A percentile compares a stretch with the other conserved stretches of the same genome.
Evolutionary conservation across 2,888 invertebrate genomes (phyloP).

Genomic region (Drosophila lacicola): DNA sequence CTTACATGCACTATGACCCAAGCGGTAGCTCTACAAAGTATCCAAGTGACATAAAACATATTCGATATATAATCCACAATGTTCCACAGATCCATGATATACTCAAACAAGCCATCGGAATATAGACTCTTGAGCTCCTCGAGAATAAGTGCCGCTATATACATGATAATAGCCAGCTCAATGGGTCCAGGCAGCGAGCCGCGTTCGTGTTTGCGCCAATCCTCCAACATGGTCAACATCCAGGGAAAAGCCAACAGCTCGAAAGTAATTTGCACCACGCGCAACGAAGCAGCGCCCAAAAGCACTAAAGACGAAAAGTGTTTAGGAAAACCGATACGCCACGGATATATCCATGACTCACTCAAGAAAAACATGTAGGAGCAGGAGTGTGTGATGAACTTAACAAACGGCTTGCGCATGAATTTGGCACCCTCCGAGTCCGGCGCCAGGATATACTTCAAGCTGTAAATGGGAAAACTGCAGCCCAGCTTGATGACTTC

Average conservation of each 20-base stretch:
- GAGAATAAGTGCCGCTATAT: conserved; percentile 97
- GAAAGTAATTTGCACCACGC: conserved; percentile 92
- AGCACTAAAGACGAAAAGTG: conserved; percentile 87
- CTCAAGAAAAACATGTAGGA: conserved; percentile 98
- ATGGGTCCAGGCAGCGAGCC: conserved; percentile 92
- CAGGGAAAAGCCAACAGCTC: conserved; percentile 92
- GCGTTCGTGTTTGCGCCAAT: conserved; percentile 92
- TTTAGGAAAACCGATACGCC: fast-evolving
- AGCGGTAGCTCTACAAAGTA: conserved; percentile 94
- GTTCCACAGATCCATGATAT: conserved; percentile 98
- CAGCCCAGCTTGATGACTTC: conserved; percentile 94
- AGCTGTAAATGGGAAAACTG: conserved; percentile 97
- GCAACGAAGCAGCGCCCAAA: conserved; percentile 96
- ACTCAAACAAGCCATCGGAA: conserved; percentile 95
- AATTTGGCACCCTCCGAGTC: conserved; percentile 94
- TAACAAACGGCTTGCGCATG: conserved; percentile 99
- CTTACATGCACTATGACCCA: conserved; percentile 95
- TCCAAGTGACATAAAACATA: conserved; percentile 97
- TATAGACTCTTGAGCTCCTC: conserved; percentile 96
- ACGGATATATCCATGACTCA: conserved; percentile 86
- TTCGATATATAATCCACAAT: conserved; percentile 99
- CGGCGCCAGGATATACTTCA: conserved; percentile 96
- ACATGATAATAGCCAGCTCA: conserved; percentile 93
- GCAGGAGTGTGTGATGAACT: conserved; percentile 98
- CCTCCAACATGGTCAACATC: conserved; percentile 90